Base-by-base conservation (phyloP, 2,797 vertebrate genomes). In the Helicolenus hilgendorfi region DNA sequence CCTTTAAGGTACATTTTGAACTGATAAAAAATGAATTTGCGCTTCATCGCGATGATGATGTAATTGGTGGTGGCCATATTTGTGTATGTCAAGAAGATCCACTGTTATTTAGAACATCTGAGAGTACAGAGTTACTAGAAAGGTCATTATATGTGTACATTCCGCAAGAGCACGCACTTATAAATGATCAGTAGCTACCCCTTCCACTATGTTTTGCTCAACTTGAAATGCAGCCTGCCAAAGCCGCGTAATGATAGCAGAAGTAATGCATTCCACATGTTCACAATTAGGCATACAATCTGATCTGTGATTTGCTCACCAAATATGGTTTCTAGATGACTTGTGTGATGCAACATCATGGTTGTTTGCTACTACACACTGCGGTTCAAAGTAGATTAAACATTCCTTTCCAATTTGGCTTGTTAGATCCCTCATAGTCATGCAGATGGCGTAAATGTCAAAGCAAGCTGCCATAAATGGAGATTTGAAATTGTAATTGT, bases 221-320 rank as follows among this genome's bases (percentile, higher is more conserved):
- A 80, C 65, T 60, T 79, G 62, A 87, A 80, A 55, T 59, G 14
- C 49, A 69, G 60, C 70, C 36, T 36, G 56, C 89, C 79, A 81
- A 89, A 56, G 49, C 77, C 84, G 65, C 78, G 69, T 77, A 79
- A 91, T 55, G 35, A 91, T 38, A 75, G 88, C 65, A 75, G 76
- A 82, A 75, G 64, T 89, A 95, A 95, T 90, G 62, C 74, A 77
- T 86, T 86, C 90, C 94, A 87, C 87, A 90, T 95, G 92, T 88
- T 91, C 85, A 82, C 84, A 90, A 92, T 94, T 91, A 93, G 68
- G 31, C 84, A 35, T 75, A 81, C 56, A 75, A 82, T 80, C 74
- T 71, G 60, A 80, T 89, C 83, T 89, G 77, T 79, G 83, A 92
- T 87, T 86, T 78, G 64, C 75, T 87, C 59, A 79, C 90, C 94